These are phyloP conservation scores for Eristalis intricaria DNA, from an alignment of 2,888 invertebrate genomes.

Conservation along the genomic window DNA sequence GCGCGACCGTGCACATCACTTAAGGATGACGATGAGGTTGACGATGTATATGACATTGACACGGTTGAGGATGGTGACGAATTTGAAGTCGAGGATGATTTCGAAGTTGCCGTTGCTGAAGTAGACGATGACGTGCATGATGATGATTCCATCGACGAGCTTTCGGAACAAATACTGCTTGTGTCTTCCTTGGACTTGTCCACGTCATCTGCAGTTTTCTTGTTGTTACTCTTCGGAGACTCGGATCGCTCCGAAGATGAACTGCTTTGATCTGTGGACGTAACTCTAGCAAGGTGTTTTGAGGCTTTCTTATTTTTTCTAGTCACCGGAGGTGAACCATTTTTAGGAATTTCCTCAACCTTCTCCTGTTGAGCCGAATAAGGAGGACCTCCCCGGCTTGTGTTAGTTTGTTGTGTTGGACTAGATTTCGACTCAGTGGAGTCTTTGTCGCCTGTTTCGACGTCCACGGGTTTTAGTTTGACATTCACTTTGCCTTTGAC, in stretches of 20 bases:
- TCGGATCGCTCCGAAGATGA: constrained; percentile 35
- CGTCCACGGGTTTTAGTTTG: not conserved
- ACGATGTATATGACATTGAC: not conserved
- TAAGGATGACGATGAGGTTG: constrained; percentile 7
- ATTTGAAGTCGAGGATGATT: constrained; percentile 6
- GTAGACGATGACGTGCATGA: constrained; percentile 14
- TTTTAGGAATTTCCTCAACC: not conserved
- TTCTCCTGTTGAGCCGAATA: not conserved
- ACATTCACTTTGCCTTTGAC: not conserved
- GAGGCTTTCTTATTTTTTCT: not conserved
- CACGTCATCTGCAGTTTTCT: not conserved
- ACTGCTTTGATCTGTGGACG: not conserved
- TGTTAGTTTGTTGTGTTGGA: not conserved
- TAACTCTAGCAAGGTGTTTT: not conserved
- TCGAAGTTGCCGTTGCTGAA: constrained; percentile 1
- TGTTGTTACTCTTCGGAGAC: not conserved
- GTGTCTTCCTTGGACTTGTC: constrained; percentile 42
- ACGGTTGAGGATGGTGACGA: constrained; percentile 15
- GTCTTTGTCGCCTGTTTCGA: not conserved
- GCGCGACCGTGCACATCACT: constrained; percentile 11
- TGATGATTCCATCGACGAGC: constrained; percentile 38
- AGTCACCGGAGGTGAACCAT: not conserved
- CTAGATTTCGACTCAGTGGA: not conserved
- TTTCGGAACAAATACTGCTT: constrained; percentile 52
- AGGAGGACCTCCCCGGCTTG: not conserved